Conservation (phyloP, 2,888 invertebrate genomes). For the Orchestes rusci region DNA sequence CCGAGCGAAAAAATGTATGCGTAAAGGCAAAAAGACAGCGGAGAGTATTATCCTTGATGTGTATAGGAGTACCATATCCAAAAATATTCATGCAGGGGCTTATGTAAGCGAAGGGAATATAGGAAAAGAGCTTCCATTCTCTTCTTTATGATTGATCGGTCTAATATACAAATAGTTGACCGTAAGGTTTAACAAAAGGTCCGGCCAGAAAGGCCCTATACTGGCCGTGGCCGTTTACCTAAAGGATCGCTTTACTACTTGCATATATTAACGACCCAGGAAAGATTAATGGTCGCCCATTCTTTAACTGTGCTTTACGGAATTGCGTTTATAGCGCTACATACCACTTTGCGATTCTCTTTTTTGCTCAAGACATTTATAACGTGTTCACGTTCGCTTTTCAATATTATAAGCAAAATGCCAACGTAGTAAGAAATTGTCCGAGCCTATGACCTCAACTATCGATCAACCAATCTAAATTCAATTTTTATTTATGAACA, state of each 20-base stretch:
- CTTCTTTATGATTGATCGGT: constrained; percentile 46
- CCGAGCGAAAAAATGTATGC: constrained; percentile 24
- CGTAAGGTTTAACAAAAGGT: constrained; percentile 45
- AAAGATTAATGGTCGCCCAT: constrained; percentile 41
- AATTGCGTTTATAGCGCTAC: constrained; percentile 20
- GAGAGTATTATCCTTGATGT: constrained; percentile 22
- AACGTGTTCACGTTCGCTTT: too few relatives aligned
- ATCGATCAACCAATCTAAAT: neutral
- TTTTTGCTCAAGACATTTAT: too few relatives aligned
- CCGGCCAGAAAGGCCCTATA: constrained; percentile 29
- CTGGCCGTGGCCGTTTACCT: constrained; percentile 38
- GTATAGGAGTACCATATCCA: constrained; percentile 19
- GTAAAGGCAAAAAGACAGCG: constrained; percentile 24
- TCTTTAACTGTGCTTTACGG: constrained; percentile 21
- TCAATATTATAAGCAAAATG: too few relatives aligned
- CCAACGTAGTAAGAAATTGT: too few relatives aligned
- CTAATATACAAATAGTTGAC: constrained; percentile 48
- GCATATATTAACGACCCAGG: constrained; percentile 44
- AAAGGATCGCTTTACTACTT: constrained; percentile 45
- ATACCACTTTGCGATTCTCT: constrained; percentile 16
- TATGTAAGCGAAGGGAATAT: constrained; percentile 34
- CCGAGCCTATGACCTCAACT: too few relatives aligned
- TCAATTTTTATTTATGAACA: constrained; percentile 4
- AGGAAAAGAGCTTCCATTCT: constrained; percentile 38
- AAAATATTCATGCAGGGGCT: constrained; percentile 30